phyloP scores from a whole-genome alignment of 2,797 vertebrate genomes.

The Varecia variegata region DNA sequence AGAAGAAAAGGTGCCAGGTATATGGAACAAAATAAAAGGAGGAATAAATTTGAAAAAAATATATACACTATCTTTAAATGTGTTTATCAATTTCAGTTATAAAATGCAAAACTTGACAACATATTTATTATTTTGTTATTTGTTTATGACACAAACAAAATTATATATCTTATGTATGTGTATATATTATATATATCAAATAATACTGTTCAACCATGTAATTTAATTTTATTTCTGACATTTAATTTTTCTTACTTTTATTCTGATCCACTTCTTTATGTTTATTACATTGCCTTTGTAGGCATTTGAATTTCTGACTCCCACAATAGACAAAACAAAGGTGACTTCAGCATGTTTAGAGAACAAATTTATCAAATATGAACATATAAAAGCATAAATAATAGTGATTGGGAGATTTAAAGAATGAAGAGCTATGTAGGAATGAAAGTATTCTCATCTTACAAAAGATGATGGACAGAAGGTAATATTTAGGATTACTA shows the following conservation, averaged over 20 bases:
- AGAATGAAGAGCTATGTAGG: neutral
- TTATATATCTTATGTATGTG: neutral
- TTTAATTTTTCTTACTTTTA: neutral
- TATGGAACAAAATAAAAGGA: neutral
- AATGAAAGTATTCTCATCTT: neutral
- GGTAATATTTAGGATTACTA: neutral
- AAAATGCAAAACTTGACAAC: neutral
- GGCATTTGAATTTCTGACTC: neutral
- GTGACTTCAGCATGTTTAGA: neutral
- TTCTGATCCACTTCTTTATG: neutral
- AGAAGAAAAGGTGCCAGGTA: neutral
- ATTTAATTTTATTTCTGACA: neutral
- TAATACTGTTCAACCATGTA: neutral
- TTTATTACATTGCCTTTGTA: neutral
- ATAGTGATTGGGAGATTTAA: neutral
- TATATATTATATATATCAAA: neutral
- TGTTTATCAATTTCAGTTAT: neutral
- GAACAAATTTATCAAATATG: neutral
- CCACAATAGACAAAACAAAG: neutral
- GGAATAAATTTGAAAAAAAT: neutral
- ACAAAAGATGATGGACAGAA: neutral
- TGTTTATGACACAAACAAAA: neutral
- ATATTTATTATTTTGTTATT: neutral
- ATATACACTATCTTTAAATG: neutral
- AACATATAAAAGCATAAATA: neutral